A percentile compares a stretch with the other conserved stretches of the same genome.
These are phyloP conservation scores for Prunella himalayana DNA, from an alignment of 2,113 vertebrate genomes.

Conservation along the genomic window DNA sequence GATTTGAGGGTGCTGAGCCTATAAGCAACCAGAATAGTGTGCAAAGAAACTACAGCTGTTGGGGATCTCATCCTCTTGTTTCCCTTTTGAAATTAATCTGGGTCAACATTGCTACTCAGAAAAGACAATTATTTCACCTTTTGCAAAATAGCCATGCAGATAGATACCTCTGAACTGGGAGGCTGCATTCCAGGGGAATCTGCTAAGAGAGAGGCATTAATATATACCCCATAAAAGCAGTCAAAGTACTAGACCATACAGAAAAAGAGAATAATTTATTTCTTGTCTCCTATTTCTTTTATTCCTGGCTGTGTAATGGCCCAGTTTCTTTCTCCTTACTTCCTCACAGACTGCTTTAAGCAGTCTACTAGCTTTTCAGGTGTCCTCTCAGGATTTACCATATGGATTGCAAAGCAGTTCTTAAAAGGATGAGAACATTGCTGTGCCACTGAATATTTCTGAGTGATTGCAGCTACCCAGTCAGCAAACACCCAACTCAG, in stretches of 20 bases:
- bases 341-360: neutral
- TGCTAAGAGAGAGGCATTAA: neutral
- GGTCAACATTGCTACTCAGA: neutral
- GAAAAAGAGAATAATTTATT: neutral
- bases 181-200: neutral
- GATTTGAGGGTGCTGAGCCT: neutral
- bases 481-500: neutral
- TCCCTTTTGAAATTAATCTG: neutral
- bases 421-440: neutral
- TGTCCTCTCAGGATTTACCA: neutral
- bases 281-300: neutral
- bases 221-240: accelerated
- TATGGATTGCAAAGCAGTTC: neutral
- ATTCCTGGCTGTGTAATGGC: neutral
- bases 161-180: neutral
- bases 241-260: neutral
- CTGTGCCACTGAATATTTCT: neutral
- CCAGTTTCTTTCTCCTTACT: neutral
- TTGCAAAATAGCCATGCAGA: neutral
- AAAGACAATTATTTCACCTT: neutral
- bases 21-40: neutral
- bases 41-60: neutral
- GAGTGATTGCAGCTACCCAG: neutral
- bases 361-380: neutral
- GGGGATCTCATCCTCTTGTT: neutral